Percentiles rank a stretch among this genome's conserved stretches.
phyloP scores from a whole-genome alignment of 2,888 invertebrate genomes.

The Campopleginae sp. region DNA sequence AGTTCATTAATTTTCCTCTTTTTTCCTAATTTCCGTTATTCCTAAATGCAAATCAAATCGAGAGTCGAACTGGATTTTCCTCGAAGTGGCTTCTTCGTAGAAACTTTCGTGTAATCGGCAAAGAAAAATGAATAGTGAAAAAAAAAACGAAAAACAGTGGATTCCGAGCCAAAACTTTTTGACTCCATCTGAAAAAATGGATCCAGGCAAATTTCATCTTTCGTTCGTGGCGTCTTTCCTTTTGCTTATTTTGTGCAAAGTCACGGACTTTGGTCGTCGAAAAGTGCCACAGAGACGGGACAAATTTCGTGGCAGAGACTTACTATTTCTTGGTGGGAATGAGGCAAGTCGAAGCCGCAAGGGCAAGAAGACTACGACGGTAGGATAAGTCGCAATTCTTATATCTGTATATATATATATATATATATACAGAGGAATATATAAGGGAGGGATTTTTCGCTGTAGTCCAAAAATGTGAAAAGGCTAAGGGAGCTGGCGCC shows the following conservation, averaged over 20 bases:
- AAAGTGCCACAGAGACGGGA: slow-evolving; percentile 19
- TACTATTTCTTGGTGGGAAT: slow-evolving; percentile 33
- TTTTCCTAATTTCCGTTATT: not conserved
- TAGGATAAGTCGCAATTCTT: slow-evolving; percentile 29
- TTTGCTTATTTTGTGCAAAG: slow-evolving; percentile 22
- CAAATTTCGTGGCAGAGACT: slow-evolving; percentile 52
- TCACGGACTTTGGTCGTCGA: slow-evolving; percentile 43
- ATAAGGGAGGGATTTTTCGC: slow-evolving; percentile 30
- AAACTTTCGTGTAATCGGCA: not conserved
- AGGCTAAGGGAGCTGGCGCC: slow-evolving; percentile 75
- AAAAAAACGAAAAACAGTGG: not conserved
- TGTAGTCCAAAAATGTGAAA: slow-evolving; percentile 34
- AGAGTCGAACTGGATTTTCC: not conserved
- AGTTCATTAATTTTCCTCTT: not conserved
- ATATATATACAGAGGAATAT: slow-evolving; percentile 10
- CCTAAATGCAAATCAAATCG: not conserved
- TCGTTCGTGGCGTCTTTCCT: not conserved
- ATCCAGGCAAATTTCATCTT: not conserved
- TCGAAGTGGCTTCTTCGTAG: not conserved
- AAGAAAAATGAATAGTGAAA: not conserved
- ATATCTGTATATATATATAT: slow-evolving; percentile 17
- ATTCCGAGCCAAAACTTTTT: not conserved
- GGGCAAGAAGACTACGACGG: slow-evolving; percentile 46
- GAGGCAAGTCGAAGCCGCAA: slow-evolving; percentile 59
- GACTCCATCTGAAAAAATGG: not conserved